Percentiles rank a stretch among this genome's conserved stretches.
These are phyloP conservation scores for Puntigrus tetrazona DNA, from an alignment of 2,113 vertebrate genomes.

Conservation along the genomic window DNA sequence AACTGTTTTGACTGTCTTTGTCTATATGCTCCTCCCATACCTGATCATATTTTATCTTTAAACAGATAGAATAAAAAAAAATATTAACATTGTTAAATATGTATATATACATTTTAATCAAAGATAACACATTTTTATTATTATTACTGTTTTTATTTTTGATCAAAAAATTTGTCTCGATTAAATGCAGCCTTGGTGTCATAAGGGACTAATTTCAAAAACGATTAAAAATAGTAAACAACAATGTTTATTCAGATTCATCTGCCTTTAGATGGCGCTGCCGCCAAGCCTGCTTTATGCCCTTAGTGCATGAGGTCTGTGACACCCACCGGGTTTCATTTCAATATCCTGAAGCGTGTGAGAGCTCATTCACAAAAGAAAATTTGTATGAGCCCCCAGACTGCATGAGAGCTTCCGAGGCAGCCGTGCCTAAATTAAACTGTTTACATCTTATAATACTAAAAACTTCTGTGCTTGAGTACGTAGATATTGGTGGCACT, in stretches of 20 bases:
- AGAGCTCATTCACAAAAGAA: neutral
- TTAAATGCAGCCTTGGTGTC: neutral
- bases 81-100: too few relatives aligned
- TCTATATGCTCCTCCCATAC: neutral
- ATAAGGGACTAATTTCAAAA: neutral
- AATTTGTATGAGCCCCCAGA: neutral
- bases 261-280: neutral
- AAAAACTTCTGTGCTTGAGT: slow-evolving; percentile 1
- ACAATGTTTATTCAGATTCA: neutral
- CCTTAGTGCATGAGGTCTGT: neutral
- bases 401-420: neutral
- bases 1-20: neutral
- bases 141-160: neutral
- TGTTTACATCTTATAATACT: slow-evolving; percentile 18
- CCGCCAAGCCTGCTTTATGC: neutral
- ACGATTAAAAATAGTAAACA: neutral
- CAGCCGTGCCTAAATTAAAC: slow-evolving; percentile 20
- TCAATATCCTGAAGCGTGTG: neutral
- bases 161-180: neutral
- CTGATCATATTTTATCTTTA: neutral
- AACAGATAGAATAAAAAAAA: too few relatives aligned
- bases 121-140: neutral
- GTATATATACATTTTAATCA: neutral
- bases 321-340: neutral
- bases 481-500: neutral